phyloP scores from a whole-genome alignment of 2,113 vertebrate species.

The Sinocyclocheilus anophthalmus region DNA sequence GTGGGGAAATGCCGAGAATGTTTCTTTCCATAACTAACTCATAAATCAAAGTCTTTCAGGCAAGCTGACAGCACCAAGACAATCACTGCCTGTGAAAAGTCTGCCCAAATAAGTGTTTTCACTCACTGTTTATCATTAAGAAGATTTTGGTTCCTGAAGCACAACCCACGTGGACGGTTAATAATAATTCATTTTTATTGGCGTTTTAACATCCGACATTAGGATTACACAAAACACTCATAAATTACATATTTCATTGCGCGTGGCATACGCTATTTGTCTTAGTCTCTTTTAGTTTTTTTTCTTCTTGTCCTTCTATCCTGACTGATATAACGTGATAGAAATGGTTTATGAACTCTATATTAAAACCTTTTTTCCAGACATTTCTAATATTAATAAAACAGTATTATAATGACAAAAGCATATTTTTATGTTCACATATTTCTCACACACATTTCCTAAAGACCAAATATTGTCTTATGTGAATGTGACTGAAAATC shows the following conservation, averaged over 20 bases:
- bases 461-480: not conserved
- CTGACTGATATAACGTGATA: not conserved
- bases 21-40: constrained; percentile 90
- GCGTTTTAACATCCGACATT: constrained; percentile 85
- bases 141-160: constrained; percentile 82
- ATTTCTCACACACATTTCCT: not conserved
- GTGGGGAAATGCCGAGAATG: constrained; percentile 72
- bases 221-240: constrained; percentile 50
- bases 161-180: constrained; percentile 82
- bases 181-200: constrained; percentile 99
- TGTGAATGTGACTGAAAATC: not conserved
- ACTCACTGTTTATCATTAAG: constrained; percentile 89
- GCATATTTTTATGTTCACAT: not conserved
- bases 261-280: constrained; percentile 54
- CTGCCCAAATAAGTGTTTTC: constrained; percentile 90
- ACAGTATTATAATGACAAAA: not conserved
- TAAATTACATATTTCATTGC: constrained; percentile 49
- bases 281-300: constrained; percentile 39
- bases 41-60: constrained; percentile 99
- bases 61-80: constrained; percentile 96
- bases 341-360: not conserved
- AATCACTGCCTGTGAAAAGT: constrained; percentile 90
- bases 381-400: not conserved
- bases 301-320: constrained; percentile 24
- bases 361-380: not conserved